Conservation (phyloP, 1,140 invertebrate genomes). For the Dolichoris vasculosae region DNA sequence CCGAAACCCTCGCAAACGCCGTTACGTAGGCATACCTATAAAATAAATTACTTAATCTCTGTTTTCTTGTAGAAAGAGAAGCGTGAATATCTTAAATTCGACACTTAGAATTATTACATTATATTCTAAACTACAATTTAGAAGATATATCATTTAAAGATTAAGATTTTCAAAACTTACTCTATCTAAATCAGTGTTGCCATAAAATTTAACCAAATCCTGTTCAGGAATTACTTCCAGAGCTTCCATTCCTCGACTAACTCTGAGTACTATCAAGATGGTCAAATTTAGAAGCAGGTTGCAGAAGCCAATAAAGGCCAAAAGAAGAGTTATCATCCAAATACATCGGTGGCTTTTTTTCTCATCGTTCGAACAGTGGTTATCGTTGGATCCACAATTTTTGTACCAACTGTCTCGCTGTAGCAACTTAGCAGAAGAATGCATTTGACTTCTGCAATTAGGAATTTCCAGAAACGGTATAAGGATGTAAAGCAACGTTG, state of each 20-base stretch:
- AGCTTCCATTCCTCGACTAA: slow-evolving; percentile 83
- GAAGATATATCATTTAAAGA: not conserved
- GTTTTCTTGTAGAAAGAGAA: slow-evolving; percentile 3
- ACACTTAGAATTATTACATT: too few species aligned
- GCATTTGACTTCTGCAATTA: slow-evolving; percentile 23
- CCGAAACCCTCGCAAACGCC: slow-evolving; percentile 80
- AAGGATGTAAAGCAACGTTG: too few species aligned
- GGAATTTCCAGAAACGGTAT: not conserved
- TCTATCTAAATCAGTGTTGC: slow-evolving; percentile 83
- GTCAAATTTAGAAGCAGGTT: slow-evolving; percentile 70
- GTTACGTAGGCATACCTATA: slow-evolving; percentile 65
- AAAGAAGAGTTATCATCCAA: slow-evolving; percentile 68
- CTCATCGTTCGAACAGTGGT: slow-evolving; percentile 50
- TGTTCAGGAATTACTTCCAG: slow-evolving; percentile 88
- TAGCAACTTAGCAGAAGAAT: slow-evolving; percentile 38
- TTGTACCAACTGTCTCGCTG: slow-evolving; percentile 44
- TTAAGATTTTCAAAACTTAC: slow-evolving; percentile 59
- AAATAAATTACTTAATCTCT: slow-evolving; percentile 22
- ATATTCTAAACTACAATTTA: too few species aligned
- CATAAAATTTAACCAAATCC: slow-evolving; percentile 87
- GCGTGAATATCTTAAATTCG: not conserved
- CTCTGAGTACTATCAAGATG: slow-evolving; percentile 69
- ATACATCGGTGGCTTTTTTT: slow-evolving; percentile 63
- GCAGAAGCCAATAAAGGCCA: slow-evolving; percentile 68
- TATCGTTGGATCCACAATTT: not conserved